phyloP scores from a whole-genome alignment of 2,113 vertebrate genomes.

The Rhegmatorhina hoffmannsi region DNA sequence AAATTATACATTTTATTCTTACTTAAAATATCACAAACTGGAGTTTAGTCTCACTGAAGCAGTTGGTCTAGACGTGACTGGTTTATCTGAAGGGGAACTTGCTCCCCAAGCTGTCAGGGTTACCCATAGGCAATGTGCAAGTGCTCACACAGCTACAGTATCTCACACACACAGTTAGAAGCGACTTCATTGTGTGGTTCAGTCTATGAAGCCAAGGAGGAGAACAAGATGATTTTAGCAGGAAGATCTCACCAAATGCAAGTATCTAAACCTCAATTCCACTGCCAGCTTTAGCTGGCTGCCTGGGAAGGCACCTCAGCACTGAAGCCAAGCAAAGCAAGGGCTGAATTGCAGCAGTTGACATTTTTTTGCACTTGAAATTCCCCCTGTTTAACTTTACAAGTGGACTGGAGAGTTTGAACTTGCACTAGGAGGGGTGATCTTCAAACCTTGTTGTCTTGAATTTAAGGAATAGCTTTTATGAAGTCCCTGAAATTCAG shows the following conservation, averaged over 20 bases:
- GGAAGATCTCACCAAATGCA: neutral
- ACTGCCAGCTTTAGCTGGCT: conserved; percentile 27
- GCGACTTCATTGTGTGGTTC: neutral
- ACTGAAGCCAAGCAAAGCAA: conserved; percentile 8
- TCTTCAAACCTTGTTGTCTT: neutral
- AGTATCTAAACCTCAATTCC: neutral
- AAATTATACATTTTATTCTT: neutral
- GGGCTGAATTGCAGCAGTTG: neutral
- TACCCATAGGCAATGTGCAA: neutral
- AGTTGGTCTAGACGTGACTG: conserved; percentile 17
- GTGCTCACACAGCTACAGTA: neutral
- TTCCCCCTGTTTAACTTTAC: neutral
- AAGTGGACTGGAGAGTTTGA: neutral
- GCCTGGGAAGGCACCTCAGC: neutral
- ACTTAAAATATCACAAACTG: neutral
- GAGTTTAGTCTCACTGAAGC: conserved; percentile 16
- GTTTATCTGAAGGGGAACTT: conserved; percentile 33
- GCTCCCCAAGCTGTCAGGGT: neutral
- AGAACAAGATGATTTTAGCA: neutral
- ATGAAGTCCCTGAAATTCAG: conserved; percentile 12
- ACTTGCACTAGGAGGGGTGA: neutral
- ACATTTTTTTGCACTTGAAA: neutral
- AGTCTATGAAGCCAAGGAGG: neutral
- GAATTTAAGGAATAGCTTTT: conserved; percentile 21
- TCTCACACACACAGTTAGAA: neutral